Evolutionary conservation across 2,113 vertebrate genomes (phyloP).

Genomic region (Salvelinus sp.): DNA sequence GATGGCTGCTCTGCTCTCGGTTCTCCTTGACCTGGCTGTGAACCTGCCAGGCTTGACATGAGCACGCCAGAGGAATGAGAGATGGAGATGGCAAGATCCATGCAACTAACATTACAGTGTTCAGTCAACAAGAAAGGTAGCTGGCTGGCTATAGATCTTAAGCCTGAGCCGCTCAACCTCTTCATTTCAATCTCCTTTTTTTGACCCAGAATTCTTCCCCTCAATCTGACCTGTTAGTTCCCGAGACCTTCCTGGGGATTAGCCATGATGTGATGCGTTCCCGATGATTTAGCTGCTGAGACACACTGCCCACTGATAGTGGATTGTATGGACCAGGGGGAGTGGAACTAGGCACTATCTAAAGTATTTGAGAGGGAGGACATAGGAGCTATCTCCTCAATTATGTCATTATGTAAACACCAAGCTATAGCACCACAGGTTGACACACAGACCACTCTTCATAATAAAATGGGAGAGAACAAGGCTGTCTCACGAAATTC

Average conservation of each 20-base stretch:
- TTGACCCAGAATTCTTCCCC: constrained; percentile 41
- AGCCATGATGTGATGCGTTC: constrained; percentile 52
- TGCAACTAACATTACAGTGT: constrained; percentile 41
- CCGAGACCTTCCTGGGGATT: constrained; percentile 49
- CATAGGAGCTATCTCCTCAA: constrained; percentile 61
- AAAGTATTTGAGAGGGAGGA: constrained; percentile 72
- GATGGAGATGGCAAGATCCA: constrained; percentile 27
- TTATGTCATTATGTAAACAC: constrained; percentile 74
- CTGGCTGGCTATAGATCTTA: constrained; percentile 4
- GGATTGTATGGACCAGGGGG: constrained; percentile 40
- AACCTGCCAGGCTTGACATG: constrained; percentile 53
- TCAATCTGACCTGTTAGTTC: constrained; percentile 40
- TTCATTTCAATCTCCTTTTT: constrained; percentile 40
- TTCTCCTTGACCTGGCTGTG: constrained; percentile 60
- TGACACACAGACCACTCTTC: constrained; percentile 55
- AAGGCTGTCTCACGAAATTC: constrained; percentile 44
- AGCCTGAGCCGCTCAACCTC: constrained; percentile 40
- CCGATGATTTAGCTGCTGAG: constrained; percentile 64
- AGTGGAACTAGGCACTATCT: constrained; percentile 65
- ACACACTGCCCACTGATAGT: constrained; percentile 52
- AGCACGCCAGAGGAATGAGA: constrained; percentile 37
- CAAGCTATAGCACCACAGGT: constrained; percentile 50
- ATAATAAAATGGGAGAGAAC: constrained; percentile 49
- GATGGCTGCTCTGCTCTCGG: constrained; percentile 44
- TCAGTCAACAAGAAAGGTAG: constrained; percentile 28